Percentiles rank a stretch among this genome's conserved stretches.
Evolutionary conservation across 2,888 invertebrate genomes (phyloP).

Genomic region (Trissolcus japonicus): DNA sequence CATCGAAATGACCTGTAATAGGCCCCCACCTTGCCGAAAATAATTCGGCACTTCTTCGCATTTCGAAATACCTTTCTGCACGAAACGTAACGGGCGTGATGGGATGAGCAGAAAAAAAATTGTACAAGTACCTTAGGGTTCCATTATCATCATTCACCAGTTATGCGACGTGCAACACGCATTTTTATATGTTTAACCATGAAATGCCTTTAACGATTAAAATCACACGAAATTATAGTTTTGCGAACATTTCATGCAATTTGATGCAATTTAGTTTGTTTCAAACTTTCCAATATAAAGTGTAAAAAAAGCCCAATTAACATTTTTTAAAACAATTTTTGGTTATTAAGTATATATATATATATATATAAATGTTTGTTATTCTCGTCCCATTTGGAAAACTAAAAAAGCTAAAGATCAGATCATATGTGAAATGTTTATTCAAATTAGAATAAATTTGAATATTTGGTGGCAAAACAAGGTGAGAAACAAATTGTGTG

Average conservation of each 20-base stretch:
- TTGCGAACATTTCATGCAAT: slow-evolving; percentile 4
- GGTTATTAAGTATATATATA: no score
- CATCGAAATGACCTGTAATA: slow-evolving; percentile 49
- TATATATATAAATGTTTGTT: no score
- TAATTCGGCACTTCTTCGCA: slow-evolving; percentile 45
- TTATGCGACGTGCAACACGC: slow-evolving; percentile 39
- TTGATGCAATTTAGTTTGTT: neutral
- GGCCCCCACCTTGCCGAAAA: slow-evolving; percentile 40
- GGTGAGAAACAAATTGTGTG: no score
- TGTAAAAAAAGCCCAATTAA: neutral
- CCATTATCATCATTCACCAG: slow-evolving; percentile 42
- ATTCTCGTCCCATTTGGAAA: no score
- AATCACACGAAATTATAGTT: slow-evolving; percentile 25
- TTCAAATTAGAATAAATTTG: no score
- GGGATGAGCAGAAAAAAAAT: slow-evolving; percentile 16
- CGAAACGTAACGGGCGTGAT: slow-evolving; percentile 18
- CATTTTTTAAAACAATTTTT: slow-evolving; percentile 2
- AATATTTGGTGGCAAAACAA: no score
- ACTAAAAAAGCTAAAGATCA: no score
- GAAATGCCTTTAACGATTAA: slow-evolving; percentile 42
- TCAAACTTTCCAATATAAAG: neutral
- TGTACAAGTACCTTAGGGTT: slow-evolving; percentile 32
- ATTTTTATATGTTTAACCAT: slow-evolving; percentile 35
- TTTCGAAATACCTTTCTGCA: slow-evolving; percentile 46
- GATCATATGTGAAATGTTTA: no score